phyloP scores from a whole-genome alignment of 2,888 invertebrate species.

The Xanthia togata region DNA sequence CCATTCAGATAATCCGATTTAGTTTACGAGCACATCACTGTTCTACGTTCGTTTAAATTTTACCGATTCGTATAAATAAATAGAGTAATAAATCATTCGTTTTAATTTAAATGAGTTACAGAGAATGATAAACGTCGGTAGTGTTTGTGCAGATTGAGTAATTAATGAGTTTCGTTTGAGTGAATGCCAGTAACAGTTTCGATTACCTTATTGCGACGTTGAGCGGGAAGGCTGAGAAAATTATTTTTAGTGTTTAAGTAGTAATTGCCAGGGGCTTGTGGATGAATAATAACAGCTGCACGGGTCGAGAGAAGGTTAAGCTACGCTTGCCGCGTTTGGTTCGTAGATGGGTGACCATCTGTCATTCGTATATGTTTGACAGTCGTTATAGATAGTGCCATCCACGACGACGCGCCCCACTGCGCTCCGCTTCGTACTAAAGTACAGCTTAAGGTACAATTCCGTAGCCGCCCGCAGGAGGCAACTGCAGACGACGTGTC shows the following conservation, averaged over 20 bases:
- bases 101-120: slow-evolving; percentile 33
- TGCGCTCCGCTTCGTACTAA: no score
- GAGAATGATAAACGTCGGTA: slow-evolving; percentile 26
- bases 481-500: no score
- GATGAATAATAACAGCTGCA: no score
- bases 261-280: no score
- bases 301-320: no score
- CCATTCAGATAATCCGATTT: slow-evolving; percentile 15
- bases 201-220: neutral
- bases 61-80: slow-evolving; percentile 35
- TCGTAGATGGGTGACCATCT: no score
- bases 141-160: slow-evolving; percentile 49
- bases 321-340: no score
- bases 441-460: no score
- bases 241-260: slow-evolving; percentile 6
- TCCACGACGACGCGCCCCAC: no score
- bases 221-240: neutral
- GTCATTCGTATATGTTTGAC: no score
- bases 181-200: slow-evolving; percentile 45
- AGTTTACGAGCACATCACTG: slow-evolving; percentile 39
- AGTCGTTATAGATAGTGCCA: no score
- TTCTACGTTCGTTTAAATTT: slow-evolving; percentile 7
- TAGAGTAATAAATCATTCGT: slow-evolving; percentile 34
- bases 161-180: slow-evolving; percentile 51
- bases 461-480: no score